Percentiles rank a stretch among this genome's conserved stretches.
These are phyloP conservation scores for Emys orbicularis DNA, from an alignment of 2,797 vertebrate species.

Conservation along the genomic window DNA sequence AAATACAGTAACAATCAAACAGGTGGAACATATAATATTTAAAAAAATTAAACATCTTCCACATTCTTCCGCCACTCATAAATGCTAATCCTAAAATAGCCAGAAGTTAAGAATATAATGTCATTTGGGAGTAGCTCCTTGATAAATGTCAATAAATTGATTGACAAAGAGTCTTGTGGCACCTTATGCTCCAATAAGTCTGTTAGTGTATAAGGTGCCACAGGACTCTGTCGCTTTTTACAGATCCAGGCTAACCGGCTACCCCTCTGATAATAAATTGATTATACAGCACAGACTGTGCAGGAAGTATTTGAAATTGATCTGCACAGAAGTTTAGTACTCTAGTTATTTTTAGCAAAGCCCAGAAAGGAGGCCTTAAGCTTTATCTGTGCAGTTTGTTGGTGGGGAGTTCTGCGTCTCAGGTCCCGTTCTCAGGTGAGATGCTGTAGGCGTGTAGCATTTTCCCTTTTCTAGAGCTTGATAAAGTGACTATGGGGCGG, in stretches of 20 bases:
- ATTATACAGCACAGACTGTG: neutral
- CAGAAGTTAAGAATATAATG: neutral
- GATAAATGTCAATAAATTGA: neutral
- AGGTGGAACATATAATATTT: neutral
- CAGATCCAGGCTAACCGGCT: no score
- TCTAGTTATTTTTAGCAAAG: neutral
- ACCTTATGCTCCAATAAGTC: no score
- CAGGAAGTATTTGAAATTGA: neutral
- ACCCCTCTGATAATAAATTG: neutral
- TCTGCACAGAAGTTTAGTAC: neutral
- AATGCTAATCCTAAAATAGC: neutral
- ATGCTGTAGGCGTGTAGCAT: accelerated
- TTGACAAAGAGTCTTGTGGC: no score
- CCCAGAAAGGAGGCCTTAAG: neutral
- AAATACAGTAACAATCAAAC: accelerated
- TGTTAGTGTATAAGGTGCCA: no score
- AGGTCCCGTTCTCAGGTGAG: accelerated
- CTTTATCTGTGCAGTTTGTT: neutral
- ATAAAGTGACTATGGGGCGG: neutral
- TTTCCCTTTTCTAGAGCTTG: neutral
- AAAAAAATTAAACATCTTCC: neutral
- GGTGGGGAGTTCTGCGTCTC: neutral
- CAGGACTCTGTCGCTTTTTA: no score
- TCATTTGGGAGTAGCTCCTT: neutral
- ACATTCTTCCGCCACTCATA: neutral